These are phyloP conservation scores for Spondyliosoma cantharus DNA, from an alignment of 2,797 vertebrate genomes.

Conservation along the genomic window DNA sequence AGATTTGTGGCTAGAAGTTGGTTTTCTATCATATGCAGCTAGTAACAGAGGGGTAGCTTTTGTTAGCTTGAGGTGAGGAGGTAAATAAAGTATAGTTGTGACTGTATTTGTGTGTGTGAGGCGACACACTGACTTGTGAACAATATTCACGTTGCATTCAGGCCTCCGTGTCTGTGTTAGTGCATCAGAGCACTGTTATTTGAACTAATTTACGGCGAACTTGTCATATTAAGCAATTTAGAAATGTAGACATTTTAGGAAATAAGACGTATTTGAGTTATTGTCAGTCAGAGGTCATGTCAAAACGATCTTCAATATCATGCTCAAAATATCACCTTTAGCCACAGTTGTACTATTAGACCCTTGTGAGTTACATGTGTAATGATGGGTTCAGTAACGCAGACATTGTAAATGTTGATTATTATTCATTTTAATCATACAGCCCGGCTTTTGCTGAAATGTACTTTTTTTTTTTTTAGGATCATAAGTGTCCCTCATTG, in stretches of 20 bases:
- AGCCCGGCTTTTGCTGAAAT: not conserved
- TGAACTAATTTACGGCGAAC: not conserved
- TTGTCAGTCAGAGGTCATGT: not conserved
- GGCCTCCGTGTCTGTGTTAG: not conserved
- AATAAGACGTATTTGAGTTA: rapidly evolving
- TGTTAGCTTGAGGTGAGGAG: not conserved
- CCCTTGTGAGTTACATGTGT: not conserved
- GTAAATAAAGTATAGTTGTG: not conserved
- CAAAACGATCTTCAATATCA: not conserved
- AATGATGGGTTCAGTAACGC: not conserved
- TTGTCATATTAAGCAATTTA: not conserved
- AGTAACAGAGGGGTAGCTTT: rapidly evolving
- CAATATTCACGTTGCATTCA: conserved; percentile 9
- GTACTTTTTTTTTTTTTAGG: not conserved
- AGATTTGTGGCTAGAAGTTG: no score
- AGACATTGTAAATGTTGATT: not conserved
- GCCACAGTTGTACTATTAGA: not conserved
- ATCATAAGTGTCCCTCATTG: conserved; percentile 9
- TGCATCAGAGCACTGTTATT: not conserved
- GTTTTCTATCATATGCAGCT: no score
- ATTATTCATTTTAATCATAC: not conserved
- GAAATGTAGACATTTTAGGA: not conserved
- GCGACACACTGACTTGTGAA: not conserved
- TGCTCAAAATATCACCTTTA: not conserved
- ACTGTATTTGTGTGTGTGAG: no score